Percentiles rank a stretch among this genome's conserved stretches.
Evolutionary conservation across 2,113 vertebrate genomes (phyloP).

Genomic region (Centrocercus urophasianus): DNA sequence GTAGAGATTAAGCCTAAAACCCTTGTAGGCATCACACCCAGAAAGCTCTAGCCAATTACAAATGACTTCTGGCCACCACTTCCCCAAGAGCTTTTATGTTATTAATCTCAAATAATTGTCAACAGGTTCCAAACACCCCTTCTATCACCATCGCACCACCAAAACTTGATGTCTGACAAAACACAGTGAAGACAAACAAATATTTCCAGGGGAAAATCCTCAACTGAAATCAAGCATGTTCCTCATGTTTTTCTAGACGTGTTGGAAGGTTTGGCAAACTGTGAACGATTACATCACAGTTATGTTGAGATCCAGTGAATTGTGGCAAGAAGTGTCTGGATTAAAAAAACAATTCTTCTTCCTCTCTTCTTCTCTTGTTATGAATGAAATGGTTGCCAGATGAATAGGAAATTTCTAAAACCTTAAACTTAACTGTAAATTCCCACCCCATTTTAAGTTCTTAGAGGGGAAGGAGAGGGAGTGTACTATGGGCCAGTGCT

Average conservation of each 20-base stretch:
- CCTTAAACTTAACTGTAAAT: neutral
- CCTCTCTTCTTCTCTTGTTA: neutral
- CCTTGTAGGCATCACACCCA: neutral
- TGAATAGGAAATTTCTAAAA: neutral
- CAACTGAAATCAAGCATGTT: neutral
- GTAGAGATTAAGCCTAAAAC: neutral
- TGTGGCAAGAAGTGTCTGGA: neutral
- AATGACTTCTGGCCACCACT: neutral
- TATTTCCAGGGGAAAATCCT: neutral
- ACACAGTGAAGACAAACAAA: neutral
- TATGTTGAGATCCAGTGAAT: neutral
- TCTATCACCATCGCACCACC: neutral
- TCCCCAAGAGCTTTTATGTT: neutral
- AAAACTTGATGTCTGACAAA: neutral
- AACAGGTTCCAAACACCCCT: neutral
- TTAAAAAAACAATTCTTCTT: neutral
- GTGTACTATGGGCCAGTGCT: neutral
- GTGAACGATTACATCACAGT: neutral
- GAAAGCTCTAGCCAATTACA: neutral
- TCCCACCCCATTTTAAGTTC: neutral
- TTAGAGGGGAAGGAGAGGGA: neutral
- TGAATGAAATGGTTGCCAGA: neutral
- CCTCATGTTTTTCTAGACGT: neutral
- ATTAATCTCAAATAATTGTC: neutral
- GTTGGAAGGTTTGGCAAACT: neutral